Evolutionary conservation across 2,888 invertebrate genomes (phyloP).

Genomic region (Apotomis betuletana): DNA sequence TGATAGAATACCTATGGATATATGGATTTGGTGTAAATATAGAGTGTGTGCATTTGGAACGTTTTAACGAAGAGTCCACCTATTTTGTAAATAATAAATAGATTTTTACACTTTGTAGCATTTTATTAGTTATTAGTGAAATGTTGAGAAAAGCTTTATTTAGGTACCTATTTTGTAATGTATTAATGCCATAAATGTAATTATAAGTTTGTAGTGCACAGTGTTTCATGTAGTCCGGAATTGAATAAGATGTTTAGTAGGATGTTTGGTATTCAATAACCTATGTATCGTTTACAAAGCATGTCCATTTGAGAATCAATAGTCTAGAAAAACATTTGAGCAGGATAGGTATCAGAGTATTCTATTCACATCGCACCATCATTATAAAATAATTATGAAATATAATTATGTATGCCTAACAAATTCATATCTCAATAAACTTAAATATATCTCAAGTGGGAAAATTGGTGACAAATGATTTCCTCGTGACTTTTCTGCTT

Average conservation of each 20-base stretch:
- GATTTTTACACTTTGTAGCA: conserved; percentile 77
- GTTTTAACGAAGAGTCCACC: conserved; percentile 82
- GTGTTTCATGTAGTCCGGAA: conserved; percentile 40
- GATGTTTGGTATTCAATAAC: background rate
- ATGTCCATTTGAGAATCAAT: conserved; percentile 16
- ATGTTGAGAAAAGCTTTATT: conserved; percentile 75
- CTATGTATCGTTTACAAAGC: background rate
- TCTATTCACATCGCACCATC: background rate
- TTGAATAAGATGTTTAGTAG: conserved; percentile 22
- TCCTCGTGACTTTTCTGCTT: conserved; percentile 29
- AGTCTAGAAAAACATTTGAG: background rate
- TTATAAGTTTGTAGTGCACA: conserved; percentile 44
- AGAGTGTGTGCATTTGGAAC: conserved; percentile 74
- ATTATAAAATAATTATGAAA: background rate
- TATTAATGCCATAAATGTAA: conserved; percentile 69
- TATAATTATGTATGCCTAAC: too few relatives aligned
- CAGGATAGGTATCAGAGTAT: too few relatives aligned
- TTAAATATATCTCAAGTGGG: conserved; percentile 14
- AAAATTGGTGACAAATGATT: conserved; percentile 7
- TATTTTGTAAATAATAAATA: conserved; percentile 80
- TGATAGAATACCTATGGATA: conserved; percentile 42
- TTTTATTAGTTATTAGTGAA: conserved; percentile 57
- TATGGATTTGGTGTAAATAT: conserved; percentile 56
- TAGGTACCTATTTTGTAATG: conserved; percentile 63
- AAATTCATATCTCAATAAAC: background rate